Conservation (phyloP, 2,113 vertebrate genomes). For the Austrofundulus limnaeus region DNA sequence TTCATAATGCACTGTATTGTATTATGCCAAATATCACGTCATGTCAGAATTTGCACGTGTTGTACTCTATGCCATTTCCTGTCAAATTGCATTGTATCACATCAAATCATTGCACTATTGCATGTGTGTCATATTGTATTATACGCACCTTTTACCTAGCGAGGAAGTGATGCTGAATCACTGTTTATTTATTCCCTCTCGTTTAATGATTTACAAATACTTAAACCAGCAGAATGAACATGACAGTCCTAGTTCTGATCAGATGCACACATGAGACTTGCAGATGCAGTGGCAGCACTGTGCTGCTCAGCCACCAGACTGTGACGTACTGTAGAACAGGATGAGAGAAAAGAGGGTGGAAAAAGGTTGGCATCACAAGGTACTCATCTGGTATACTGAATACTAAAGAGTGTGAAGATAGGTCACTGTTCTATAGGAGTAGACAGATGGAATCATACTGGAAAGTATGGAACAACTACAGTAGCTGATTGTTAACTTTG, state of each 20-base stretch:
- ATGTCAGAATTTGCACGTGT: too few species aligned
- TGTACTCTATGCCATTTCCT: too few species aligned
- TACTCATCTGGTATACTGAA: constrained; percentile 18
- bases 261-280: constrained; percentile 45
- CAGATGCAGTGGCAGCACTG: constrained; percentile 36
- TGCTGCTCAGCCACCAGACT: background rate
- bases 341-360: constrained; percentile 4
- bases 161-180: background rate
- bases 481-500: background rate
- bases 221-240: constrained; percentile 14
- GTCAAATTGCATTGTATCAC: background rate
- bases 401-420: background rate
- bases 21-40: too few species aligned
- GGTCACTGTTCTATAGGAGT: background rate
- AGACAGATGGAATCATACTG: background rate
- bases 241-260: constrained; percentile 21
- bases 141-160: background rate
- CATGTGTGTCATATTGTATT: background rate
- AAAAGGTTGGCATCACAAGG: constrained; percentile 17
- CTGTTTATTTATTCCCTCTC: background rate
- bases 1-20: too few species aligned
- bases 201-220: background rate
- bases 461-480: background rate
- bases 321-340: constrained; percentile 11
- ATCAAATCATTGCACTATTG: too few species aligned